Conservation (phyloP, 2,888 invertebrate genomes). For the Aphidius colemani region DNA sequence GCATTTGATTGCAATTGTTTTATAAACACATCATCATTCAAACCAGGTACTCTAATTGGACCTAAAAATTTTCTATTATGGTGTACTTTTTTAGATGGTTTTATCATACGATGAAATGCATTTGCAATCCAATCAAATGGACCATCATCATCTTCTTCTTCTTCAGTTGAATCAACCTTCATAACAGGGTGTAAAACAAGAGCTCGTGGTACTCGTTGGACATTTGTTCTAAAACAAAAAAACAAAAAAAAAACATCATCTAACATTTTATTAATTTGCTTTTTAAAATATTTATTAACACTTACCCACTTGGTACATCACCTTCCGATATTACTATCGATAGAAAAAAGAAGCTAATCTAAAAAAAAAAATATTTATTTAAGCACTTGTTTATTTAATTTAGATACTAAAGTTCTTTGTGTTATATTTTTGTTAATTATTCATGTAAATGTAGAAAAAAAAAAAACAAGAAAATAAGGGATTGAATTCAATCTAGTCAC, state of each 20-base stretch:
- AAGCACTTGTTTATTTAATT: too few relatives aligned
- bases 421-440: too few relatives aligned
- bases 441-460: too few relatives aligned
- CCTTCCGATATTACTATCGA: constrained; percentile 35
- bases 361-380: not conserved
- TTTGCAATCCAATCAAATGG: constrained; percentile 41
- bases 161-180: constrained; percentile 33
- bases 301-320: constrained; percentile 33
- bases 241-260: not conserved
- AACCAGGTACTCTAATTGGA: constrained; percentile 44
- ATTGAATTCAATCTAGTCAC: constrained; percentile 18
- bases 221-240: constrained; percentile 21
- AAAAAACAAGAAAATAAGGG: constrained; percentile 17
- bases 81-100: constrained; percentile 27
- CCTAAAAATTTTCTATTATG: constrained; percentile 38
- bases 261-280: not conserved
- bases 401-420: too few relatives aligned
- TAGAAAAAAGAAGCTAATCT: constrained; percentile 40
- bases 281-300: constrained; percentile 7
- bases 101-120: constrained; percentile 27
- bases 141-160: constrained; percentile 22
- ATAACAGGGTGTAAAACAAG: constrained; percentile 40
- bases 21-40: constrained; percentile 43
- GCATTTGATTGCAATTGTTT: constrained; percentile 36
- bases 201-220: constrained; percentile 33